phyloP scores from a whole-genome alignment of 2,113 vertebrate species.

The Xiphias gladius region DNA sequence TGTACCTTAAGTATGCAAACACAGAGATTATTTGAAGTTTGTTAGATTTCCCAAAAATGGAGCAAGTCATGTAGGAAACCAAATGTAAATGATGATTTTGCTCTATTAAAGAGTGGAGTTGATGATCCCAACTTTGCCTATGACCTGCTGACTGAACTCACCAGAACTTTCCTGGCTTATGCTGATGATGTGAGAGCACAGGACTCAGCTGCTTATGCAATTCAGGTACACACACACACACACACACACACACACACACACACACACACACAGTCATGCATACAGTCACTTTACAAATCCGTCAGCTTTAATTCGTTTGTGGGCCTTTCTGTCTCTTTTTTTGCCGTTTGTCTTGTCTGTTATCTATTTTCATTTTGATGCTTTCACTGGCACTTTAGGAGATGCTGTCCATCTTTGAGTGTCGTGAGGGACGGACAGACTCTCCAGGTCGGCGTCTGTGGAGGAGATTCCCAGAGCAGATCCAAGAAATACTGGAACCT shows the following conservation, averaged over 20 bases:
- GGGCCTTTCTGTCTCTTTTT: not conserved
- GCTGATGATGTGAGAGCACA: slow-evolving; percentile 97
- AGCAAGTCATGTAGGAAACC: not conserved
- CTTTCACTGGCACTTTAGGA: slow-evolving; percentile 83
- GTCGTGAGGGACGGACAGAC: slow-evolving; percentile 89
- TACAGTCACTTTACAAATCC: not conserved
- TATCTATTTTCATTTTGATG: not conserved
- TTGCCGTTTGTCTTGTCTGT: not conserved
- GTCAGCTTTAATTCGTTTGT: not conserved
- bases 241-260: not conserved
- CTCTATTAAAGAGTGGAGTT: slow-evolving; percentile 88
- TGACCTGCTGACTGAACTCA: slow-evolving; percentile 93
- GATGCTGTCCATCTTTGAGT: slow-evolving; percentile 93
- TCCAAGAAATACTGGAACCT: slow-evolving; percentile 97
- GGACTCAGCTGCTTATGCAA: slow-evolving; percentile 96
- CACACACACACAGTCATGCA: too few species aligned
- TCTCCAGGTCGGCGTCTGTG: slow-evolving; percentile 91
- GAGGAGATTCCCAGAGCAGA: slow-evolving; percentile 96
- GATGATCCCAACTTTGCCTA: slow-evolving; percentile 94
- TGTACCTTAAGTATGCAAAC: too few species aligned
- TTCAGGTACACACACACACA: slow-evolving; percentile 87
- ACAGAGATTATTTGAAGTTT: too few species aligned
- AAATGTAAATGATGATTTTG: not conserved
- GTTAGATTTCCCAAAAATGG: too few species aligned
- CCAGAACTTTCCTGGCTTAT: slow-evolving; percentile 95